Base-by-base conservation (phyloP, 2,797 vertebrate genomes). In the Babyrousa celebensis region DNA sequence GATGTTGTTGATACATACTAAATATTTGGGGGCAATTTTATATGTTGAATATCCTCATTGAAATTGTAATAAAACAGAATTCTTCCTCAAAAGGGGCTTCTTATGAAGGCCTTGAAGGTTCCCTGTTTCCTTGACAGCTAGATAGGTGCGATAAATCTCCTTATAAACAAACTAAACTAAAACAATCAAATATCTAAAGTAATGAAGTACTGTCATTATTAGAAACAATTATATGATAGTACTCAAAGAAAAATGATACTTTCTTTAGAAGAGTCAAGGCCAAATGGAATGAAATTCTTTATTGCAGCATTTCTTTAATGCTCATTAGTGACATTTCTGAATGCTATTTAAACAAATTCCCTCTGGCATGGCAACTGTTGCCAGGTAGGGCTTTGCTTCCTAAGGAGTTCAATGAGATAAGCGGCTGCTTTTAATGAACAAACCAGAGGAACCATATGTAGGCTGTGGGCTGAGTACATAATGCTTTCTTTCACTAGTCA, bases 171-270 rank as follows among this genome's bases (percentile, higher is more conserved):
- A 85, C 52, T 40, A 85, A 91, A 65, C 32, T 25, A 68, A 88
- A 95, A 58, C 18, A 78, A 88, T 68, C 70, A 72, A 93, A 78
- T 83, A 56, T 12, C 17, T 96, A 70, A 90, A 75, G 58, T 92
- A 95, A 78, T 48, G 62, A 92, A 54, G 56, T 86, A 32, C 8
- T 36, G 21, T 83, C 12, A 23, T 95, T 77, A 85, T 68, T 48
- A 85, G 77, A 89, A 93, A 75, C 40, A 63, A 60, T 52, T 87
- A 15, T 9, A 56, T 63, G 43, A 56, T 79, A 20, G 14, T 54
- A 7, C 43, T 92, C 27, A 85, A 77, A 97, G 56, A 94, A 98
- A 96, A 95, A 74, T 1, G 36, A 27, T 91, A 85, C 72, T 97
- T 96, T 95, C 86, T 97, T 95, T 71, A 92, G 65, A 78, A 96